A percentile compares a stretch with the other conserved stretches of the same genome.
Evolutionary conservation across 1,140 invertebrate genomes (phyloP).

Genomic region (Diploscapter pachys): DNA sequence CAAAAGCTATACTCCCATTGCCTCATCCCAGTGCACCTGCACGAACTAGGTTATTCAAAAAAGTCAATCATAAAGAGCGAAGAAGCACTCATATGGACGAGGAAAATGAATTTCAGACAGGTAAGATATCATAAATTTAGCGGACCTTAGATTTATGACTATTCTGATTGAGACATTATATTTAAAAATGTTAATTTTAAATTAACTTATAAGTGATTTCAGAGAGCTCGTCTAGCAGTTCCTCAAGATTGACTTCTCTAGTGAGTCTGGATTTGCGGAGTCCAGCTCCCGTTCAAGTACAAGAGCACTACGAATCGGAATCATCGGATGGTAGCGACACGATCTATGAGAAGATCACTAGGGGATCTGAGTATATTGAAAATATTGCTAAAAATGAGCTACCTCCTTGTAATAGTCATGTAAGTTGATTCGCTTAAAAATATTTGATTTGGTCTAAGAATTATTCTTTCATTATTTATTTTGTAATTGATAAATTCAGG

Average conservation of each 20-base stretch:
- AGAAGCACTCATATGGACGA: neutral
- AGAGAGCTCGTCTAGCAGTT: constrained; percentile 1
- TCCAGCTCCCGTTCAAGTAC: constrained; percentile 6
- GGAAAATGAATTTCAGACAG: neutral
- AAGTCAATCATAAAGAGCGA: constrained; percentile 2
- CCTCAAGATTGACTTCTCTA: constrained; percentile 10
- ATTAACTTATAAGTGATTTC: neutral
- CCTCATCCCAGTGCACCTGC: neutral
- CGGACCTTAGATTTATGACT: neutral
- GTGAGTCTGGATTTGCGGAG: constrained; percentile 25
- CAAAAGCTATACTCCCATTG: too few relatives aligned
- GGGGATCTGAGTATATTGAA: neutral
- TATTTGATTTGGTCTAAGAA: neutral
- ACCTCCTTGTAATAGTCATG: neutral
- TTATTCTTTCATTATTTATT: neutral
- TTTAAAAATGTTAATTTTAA: neutral
- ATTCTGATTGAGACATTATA: neutral
- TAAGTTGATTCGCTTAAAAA: neutral
- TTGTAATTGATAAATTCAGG: constrained; percentile 1
- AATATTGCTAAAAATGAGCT: constrained; percentile 4
- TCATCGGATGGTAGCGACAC: neutral
- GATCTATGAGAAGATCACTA: constrained; percentile 10
- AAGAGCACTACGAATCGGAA: constrained; percentile 8
- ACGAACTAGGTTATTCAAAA: neutral
- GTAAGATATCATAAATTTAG: neutral